Evolutionary conservation across 1,140 invertebrate species (phyloP).

Genomic region (Calycopis cecrops): DNA sequence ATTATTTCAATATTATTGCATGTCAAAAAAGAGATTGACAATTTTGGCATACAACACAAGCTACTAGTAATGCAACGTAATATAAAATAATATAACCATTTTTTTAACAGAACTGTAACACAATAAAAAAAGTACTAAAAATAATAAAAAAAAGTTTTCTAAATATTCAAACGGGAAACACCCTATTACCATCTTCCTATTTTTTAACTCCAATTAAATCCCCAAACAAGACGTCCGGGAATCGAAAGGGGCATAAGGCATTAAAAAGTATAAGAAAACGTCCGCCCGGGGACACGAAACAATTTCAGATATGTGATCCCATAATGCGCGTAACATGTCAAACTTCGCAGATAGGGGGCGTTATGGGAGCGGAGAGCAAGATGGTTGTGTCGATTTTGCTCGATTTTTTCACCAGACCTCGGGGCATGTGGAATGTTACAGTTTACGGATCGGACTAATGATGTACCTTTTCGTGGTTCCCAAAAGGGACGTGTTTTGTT

Average conservation of each 20-base stretch:
- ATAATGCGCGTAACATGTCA: slow-evolving; percentile 58
- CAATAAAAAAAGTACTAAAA: no score
- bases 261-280: slow-evolving; percentile 30
- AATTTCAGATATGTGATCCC: slow-evolving; percentile 56
- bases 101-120: no score
- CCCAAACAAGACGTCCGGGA: slow-evolving; percentile 27
- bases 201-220: background rate
- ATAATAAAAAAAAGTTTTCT: no score
- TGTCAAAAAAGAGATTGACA: no score
- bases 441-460: slow-evolving; percentile 10
- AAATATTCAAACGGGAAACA: no score
- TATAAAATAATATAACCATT: no score
- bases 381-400: slow-evolving; percentile 36
- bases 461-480: slow-evolving; percentile 10
- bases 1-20: no score
- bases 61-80: no score
- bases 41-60: no score
- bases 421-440: slow-evolving; percentile 12
- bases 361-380: slow-evolving; percentile 35
- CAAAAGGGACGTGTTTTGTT: background rate
- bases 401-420: slow-evolving; percentile 15
- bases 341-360: slow-evolving; percentile 53
- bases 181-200: no score
- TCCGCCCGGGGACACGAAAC: slow-evolving; percentile 29
- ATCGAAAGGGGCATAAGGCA: slow-evolving; percentile 27